Evolutionary conservation across 2,113 vertebrate genomes (phyloP).

Genomic region (Fregata magnificens): DNA sequence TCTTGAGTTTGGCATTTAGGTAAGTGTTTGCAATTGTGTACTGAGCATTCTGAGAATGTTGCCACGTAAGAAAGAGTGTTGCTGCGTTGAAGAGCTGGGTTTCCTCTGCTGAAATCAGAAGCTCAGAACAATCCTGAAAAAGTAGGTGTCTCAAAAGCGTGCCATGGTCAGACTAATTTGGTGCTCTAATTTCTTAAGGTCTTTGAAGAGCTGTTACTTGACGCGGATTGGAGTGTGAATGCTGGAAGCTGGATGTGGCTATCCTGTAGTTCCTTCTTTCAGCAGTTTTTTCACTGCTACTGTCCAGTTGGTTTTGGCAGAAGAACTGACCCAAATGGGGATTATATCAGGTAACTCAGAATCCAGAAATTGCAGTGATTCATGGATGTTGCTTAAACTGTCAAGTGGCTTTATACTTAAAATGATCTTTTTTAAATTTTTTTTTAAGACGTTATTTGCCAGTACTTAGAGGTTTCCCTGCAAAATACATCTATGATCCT

Average conservation of each 20-base stretch:
- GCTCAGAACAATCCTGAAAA: neutral
- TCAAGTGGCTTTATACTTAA: neutral
- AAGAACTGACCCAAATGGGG: slow-evolving; percentile 93
- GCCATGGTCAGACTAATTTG: neutral
- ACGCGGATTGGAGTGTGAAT: slow-evolving; percentile 96
- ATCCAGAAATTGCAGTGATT: neutral
- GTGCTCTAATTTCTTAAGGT: slow-evolving; percentile 76
- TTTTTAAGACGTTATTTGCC: slow-evolving; percentile 88
- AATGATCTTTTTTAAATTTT: neutral
- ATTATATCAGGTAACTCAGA: slow-evolving; percentile 87
- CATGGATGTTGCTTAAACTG: neutral
- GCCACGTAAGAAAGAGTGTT: neutral
- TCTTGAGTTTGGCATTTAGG: neutral
- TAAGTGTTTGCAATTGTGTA: neutral
- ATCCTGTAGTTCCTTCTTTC: slow-evolving; percentile 96
- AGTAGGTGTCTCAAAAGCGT: neutral
- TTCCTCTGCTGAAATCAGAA: neutral
- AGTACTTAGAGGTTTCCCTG: slow-evolving; percentile 88
- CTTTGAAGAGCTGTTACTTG: slow-evolving; percentile 93
- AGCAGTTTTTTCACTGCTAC: slow-evolving; percentile 97
- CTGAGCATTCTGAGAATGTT: neutral
- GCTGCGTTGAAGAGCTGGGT: neutral
- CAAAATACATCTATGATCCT: slow-evolving; percentile 95
- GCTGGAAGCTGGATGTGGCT: slow-evolving; percentile 99
- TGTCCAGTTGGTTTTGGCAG: slow-evolving; percentile 94